These are phyloP conservation scores for Mycalesis mineus DNA, from an alignment of 2,888 invertebrate species.

Conservation along the genomic window DNA sequence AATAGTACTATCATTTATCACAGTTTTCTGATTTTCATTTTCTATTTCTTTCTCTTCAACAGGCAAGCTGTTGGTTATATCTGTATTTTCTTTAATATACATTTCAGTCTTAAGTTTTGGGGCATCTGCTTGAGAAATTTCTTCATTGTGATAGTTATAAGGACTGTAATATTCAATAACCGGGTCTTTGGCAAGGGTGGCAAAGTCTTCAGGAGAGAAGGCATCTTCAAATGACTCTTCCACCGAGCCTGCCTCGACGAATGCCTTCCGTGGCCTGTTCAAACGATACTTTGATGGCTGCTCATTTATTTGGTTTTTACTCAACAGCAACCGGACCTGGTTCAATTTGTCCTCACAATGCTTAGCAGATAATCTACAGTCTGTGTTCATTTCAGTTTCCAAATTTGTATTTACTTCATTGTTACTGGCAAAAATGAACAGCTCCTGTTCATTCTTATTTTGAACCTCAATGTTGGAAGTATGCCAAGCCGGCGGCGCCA, in stretches of 20 bases:
- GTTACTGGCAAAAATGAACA: conserved; percentile 30
- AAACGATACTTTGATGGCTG: conserved; percentile 31
- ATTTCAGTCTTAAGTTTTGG: conserved; percentile 46
- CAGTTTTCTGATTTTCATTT: conserved; percentile 16
- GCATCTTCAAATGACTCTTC: conserved; percentile 64
- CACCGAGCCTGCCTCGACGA: conserved; percentile 50
- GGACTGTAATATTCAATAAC: conserved; percentile 48
- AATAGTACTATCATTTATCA: conserved; percentile 18
- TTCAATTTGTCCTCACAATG: conserved; percentile 60
- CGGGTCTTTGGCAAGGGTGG: conserved; percentile 42
- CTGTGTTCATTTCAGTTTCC: conserved; percentile 46
- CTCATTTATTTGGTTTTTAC: conserved; percentile 34
- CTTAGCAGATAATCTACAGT: conserved; percentile 47
- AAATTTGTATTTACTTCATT: conserved; percentile 37
- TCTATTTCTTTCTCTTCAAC: conserved; percentile 13
- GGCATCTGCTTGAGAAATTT: conserved; percentile 41
- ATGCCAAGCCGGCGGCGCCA: conserved; percentile 51
- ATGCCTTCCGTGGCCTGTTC: conserved; percentile 44
- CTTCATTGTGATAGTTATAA: conserved; percentile 39
- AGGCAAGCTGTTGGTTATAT: conserved; percentile 32
- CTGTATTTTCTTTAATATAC: conserved; percentile 35
- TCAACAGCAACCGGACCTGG: conserved; percentile 47
- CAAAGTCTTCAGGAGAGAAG: conserved; percentile 54
- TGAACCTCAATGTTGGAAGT: conserved; percentile 50
- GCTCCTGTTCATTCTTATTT: conserved; percentile 56